Percentiles rank a stretch among this genome's conserved stretches.
Conservation (phyloP, 2,113 vertebrate species). For the Phasianus colchicus region DNA sequence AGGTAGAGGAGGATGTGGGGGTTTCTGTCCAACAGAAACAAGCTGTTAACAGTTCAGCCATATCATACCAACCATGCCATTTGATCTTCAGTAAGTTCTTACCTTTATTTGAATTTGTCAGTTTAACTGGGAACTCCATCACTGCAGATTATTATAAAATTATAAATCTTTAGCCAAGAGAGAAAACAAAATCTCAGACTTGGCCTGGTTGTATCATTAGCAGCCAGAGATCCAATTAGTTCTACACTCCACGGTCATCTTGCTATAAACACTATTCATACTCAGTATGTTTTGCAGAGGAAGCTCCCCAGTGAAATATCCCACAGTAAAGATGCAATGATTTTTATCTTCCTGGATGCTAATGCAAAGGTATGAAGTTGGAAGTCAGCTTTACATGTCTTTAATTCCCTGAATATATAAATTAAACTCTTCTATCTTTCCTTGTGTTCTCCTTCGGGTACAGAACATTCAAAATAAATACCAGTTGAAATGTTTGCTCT, state of each 20-base stretch:
- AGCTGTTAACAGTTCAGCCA: neutral
- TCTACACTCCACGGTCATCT: neutral
- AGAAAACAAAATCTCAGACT: neutral
- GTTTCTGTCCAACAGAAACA: neutral
- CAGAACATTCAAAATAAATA: neutral
- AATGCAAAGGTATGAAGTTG: neutral
- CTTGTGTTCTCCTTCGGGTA: neutral
- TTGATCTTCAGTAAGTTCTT: neutral
- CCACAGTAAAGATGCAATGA: accelerated
- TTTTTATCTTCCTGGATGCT: neutral
- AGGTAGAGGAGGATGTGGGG: neutral
- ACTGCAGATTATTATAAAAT: neutral
- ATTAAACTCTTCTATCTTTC: neutral
- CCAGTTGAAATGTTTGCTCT: neutral
- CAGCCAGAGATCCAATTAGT: neutral
- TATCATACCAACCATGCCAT: neutral
- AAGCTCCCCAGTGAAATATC: neutral
- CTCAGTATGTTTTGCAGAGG: neutral
- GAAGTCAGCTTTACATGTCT: neutral
- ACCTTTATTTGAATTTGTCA: neutral
- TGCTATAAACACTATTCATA: neutral
- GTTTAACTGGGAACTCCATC: neutral
- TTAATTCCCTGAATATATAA: neutral
- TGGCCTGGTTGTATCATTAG: neutral
- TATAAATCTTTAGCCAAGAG: neutral